Conservation (phyloP, 2,888 invertebrate genomes). For the Phyto melanocephala region DNA sequence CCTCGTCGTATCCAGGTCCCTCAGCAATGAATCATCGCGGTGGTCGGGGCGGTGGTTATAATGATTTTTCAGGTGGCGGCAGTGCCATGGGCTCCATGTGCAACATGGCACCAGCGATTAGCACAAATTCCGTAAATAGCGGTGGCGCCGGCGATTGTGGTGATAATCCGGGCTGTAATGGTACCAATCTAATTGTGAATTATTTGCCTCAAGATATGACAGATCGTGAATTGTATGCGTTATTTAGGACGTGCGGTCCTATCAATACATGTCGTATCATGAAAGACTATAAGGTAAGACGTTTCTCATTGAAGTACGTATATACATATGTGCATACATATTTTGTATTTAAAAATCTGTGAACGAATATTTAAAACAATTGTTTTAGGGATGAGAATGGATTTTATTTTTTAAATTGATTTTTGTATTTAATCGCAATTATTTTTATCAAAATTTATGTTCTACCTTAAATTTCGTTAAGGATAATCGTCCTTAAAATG, state of each 20-base stretch:
- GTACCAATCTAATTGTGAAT: constrained; percentile 95
- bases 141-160: constrained; percentile 72
- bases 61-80: constrained; percentile 75
- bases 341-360: too few species aligned
- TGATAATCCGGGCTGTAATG: constrained; percentile 72
- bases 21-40: constrained; percentile 75
- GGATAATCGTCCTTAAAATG: too few species aligned
- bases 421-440: too few species aligned
- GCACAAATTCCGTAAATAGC: constrained; percentile 74
- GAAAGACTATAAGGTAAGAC: constrained; percentile 89
- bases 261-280: constrained; percentile 94
- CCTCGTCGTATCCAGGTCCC: constrained; percentile 77
- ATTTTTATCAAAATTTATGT: too few species aligned
- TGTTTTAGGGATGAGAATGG: too few species aligned
- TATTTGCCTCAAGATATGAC: constrained; percentile 96
- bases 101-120: constrained; percentile 72
- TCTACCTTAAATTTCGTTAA: too few species aligned
- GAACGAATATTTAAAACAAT: too few species aligned
- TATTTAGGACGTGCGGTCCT: constrained; percentile 93
- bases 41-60: constrained; percentile 75
- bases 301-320: too few species aligned
- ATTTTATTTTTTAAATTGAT: too few species aligned
- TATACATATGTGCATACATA: too few species aligned
- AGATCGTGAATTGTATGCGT: constrained; percentile 92
- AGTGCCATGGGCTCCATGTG: constrained; percentile 73